Evolutionary conservation across 1,140 invertebrate species (phyloP).

Genomic region (Parasteatoda tepidariorum): DNA sequence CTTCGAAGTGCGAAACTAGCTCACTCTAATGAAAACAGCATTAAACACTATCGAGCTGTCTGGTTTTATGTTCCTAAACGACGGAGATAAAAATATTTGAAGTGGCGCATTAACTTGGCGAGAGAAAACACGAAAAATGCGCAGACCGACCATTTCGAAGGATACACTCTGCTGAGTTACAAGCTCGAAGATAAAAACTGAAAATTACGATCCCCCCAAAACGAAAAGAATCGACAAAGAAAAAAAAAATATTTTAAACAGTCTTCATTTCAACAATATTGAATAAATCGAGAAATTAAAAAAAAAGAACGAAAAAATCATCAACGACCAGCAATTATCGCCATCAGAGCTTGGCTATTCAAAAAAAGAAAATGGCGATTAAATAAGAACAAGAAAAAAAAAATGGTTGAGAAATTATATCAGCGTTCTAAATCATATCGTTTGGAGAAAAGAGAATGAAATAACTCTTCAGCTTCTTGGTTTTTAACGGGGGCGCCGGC

Average conservation of each 20-base stretch:
- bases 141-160: too few species aligned
- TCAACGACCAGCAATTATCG: slow-evolving; percentile 36
- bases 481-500: slow-evolving; percentile 16
- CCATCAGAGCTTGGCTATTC: slow-evolving; percentile 7
- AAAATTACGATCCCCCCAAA: too few species aligned
- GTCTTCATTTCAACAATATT: slow-evolving; percentile 12
- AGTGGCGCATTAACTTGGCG: slow-evolving; percentile 29
- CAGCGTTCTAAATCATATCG: slow-evolving; percentile 48
- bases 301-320: slow-evolving; percentile 9
- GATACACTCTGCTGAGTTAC: slow-evolving; percentile 23
- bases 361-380: not conserved
- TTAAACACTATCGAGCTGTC: slow-evolving; percentile 10
- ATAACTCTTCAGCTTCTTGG: slow-evolving; percentile 29
- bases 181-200: too few species aligned
- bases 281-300: slow-evolving; percentile 43
- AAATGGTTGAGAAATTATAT: not conserved
- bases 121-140: slow-evolving; percentile 44
- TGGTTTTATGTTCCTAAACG: slow-evolving; percentile 20
- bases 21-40: slow-evolving; percentile 29
- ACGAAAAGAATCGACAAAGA: too few species aligned
- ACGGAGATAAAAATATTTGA: slow-evolving; percentile 34
- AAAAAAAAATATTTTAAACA: slow-evolving; percentile 40
- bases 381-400: slow-evolving; percentile 4
- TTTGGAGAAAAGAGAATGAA: slow-evolving; percentile 12
- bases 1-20: slow-evolving; percentile 12